Evolutionary conservation across 1,140 invertebrate genomes (phyloP).

Genomic region (Andrena cerasifolii): DNA sequence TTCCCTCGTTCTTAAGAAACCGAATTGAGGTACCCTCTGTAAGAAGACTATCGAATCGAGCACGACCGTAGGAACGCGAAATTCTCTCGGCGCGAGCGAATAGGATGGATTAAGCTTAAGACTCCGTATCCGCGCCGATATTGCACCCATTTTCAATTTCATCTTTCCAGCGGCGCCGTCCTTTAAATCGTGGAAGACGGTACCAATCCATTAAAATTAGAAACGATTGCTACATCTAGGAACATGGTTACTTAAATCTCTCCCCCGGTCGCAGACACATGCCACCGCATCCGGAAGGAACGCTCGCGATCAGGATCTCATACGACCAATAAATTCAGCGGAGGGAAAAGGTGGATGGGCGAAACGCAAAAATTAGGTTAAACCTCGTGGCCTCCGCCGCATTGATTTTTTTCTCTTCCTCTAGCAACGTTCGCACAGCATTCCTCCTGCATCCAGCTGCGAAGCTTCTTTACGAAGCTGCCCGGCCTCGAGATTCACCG

Average conservation of each 20-base stretch:
- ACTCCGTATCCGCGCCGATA: background rate
- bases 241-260: no score
- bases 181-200: no score
- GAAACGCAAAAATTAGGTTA: slow-evolving; percentile 10
- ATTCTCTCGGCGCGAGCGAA: slow-evolving; percentile 7
- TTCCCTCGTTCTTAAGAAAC: background rate
- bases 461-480: background rate
- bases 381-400: background rate
- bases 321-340: background rate
- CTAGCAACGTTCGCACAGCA: background rate
- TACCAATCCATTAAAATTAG: no score
- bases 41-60: slow-evolving; percentile 13
- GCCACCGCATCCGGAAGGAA: no score
- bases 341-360: slow-evolving; percentile 26
- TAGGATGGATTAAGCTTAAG: slow-evolving; percentile 30
- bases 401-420: background rate
- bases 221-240: no score
- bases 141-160: slow-evolving; percentile 45
- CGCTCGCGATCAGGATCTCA: no score
- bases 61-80: background rate
- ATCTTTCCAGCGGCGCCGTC: background rate
- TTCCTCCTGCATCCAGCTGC: background rate
- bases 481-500: background rate
- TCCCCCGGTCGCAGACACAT: no score
- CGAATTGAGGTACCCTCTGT: background rate